Evolutionary conservation across 2,888 invertebrate species (phyloP).

Genomic region (Ernsta delagoae): DNA sequence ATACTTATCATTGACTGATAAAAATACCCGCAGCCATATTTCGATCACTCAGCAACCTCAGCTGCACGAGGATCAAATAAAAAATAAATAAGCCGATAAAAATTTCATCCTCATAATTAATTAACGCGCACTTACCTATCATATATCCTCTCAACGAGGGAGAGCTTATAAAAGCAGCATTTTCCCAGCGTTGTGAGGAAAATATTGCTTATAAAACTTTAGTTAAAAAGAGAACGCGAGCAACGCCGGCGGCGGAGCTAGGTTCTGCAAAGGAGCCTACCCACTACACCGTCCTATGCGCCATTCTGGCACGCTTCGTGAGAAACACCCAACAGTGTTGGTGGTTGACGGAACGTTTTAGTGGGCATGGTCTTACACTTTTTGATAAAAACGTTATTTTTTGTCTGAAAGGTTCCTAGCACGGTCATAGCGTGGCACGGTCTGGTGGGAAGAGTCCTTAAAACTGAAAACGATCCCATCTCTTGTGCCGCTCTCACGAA

Average conservation of each 20-base stretch:
- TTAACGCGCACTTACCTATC: not conserved
- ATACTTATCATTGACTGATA: no score
- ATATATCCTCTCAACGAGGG: not conserved
- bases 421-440: no score
- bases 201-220: not conserved
- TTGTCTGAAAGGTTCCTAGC: no score
- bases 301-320: no score
- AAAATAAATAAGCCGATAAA: not conserved
- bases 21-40: not conserved
- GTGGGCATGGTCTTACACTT: no score
- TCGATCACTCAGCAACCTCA: not conserved
- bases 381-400: no score
- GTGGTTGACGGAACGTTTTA: no score
- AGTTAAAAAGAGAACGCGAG: conserved; percentile 32
- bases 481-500: conserved; percentile 48
- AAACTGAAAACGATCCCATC: conserved; percentile 44
- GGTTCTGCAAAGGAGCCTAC: no score
- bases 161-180: conserved; percentile 1
- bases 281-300: no score
- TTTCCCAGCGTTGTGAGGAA: not conserved
- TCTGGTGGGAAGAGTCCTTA: no score
- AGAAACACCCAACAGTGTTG: no score
- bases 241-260: conserved; percentile 27
- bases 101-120: not conserved
- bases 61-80: not conserved